Evolutionary conservation across 2,113 vertebrate genomes (phyloP).

Genomic region (Paraplagusia blochii): DNA sequence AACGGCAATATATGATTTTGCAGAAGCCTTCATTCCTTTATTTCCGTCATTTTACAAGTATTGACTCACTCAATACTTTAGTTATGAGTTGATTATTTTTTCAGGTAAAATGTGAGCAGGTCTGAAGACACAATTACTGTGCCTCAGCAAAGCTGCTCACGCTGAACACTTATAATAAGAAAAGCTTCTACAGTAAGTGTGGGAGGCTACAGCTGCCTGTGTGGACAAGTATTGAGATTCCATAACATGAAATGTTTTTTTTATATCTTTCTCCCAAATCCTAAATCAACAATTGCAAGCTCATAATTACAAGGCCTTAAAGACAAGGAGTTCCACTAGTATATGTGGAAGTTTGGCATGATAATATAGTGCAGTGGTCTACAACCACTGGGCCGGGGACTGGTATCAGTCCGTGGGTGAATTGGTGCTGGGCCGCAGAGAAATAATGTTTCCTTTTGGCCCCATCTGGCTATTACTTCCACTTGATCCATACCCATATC

Average conservation of each 20-base stretch:
- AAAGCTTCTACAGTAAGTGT: neutral
- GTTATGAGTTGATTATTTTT: conserved; percentile 40
- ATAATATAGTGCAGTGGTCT: neutral
- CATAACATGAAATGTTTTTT: neutral
- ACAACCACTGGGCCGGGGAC: too few relatives aligned
- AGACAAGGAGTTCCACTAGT: neutral
- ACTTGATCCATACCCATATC: too few relatives aligned
- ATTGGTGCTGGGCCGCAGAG: too few relatives aligned
- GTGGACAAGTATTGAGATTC: neutral
- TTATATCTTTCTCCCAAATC: neutral
- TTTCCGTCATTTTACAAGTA: conserved; percentile 42
- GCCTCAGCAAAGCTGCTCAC: neutral
- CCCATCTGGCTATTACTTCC: too few relatives aligned
- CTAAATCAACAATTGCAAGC: conserved; percentile 2
- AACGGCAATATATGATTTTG: conserved; percentile 35
- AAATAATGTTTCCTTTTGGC: too few relatives aligned
- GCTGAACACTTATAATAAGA: too few relatives aligned
- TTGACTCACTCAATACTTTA: conserved; percentile 45
- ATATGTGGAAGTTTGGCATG: conserved; percentile 22
- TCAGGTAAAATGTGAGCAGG: conserved; percentile 14
- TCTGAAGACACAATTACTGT: conserved; percentile 14
- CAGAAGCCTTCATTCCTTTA: conserved; percentile 44
- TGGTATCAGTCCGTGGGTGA: too few relatives aligned
- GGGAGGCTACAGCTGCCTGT: neutral
- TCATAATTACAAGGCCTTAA: conserved; percentile 4